These are phyloP conservation scores for Hirundichthys speculiger DNA, from an alignment of 2,113 vertebrate genomes.

Conservation along the genomic window DNA sequence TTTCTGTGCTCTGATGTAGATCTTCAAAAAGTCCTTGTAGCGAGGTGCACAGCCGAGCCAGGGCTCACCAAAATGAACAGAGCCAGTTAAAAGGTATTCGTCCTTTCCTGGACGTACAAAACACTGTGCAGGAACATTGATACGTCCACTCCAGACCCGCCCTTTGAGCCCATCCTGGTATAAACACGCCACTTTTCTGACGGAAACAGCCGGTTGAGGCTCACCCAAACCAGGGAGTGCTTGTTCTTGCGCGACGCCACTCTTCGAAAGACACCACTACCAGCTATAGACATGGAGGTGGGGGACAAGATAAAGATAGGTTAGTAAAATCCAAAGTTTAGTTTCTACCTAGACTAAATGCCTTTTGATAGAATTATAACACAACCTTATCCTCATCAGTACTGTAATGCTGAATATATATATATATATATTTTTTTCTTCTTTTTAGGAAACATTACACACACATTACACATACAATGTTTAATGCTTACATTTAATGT, in stretches of 20 bases:
- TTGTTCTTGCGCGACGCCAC: constrained; percentile 61
- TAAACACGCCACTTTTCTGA: constrained; percentile 90
- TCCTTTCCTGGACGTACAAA: constrained; percentile 80
- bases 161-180: constrained; percentile 70
- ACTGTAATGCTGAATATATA: too few species aligned
- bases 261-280: constrained; percentile 84
- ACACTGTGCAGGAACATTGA: constrained; percentile 83
- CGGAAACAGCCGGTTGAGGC: constrained; percentile 85
- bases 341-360: too few species aligned
- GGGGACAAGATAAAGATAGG: not conserved
- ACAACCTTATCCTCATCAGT: too few species aligned
- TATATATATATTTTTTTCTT: too few species aligned
- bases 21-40: constrained; percentile 89
- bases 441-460: too few species aligned
- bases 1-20: constrained; percentile 84
- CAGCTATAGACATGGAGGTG: constrained; percentile 74
- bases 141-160: constrained; percentile 83
- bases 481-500: not conserved
- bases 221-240: constrained; percentile 73
- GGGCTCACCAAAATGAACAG: constrained; percentile 91
- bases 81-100: constrained; percentile 91
- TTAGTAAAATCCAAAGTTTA: not conserved
- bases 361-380: too few species aligned
- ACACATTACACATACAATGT: too few species aligned
- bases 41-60: constrained; percentile 90